A percentile compares a stretch with the other conserved stretches of the same genome.
phyloP scores from a whole-genome alignment of 2,113 vertebrate genomes.

The Heterochromis multidens region DNA sequence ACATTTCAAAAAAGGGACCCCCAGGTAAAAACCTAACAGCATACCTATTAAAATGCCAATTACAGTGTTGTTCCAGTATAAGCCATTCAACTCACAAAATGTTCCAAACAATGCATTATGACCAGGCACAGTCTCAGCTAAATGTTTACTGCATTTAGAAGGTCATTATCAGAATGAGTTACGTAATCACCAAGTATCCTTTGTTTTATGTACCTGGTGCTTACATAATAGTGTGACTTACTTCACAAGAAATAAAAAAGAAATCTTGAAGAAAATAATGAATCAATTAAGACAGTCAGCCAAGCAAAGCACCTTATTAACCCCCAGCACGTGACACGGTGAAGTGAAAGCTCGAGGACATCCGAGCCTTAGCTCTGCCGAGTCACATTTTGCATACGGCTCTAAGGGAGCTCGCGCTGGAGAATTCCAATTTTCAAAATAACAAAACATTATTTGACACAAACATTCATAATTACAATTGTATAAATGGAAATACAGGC shows the following conservation, averaged over 20 bases:
- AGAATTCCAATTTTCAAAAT: conserved; percentile 23
- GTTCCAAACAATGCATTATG: neutral
- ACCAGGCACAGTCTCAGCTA: neutral
- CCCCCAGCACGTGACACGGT: neutral
- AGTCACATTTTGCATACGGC: conserved; percentile 23
- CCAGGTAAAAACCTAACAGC: neutral
- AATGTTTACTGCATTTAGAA: neutral
- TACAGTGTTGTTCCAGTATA: neutral
- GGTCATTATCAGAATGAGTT: neutral
- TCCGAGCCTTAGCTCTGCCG: conserved; percentile 8
- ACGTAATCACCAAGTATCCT: neutral
- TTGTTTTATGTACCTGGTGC: neutral
- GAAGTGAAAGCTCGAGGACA: conserved; percentile 15
- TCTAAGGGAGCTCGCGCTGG: neutral
- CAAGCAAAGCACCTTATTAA: conserved; percentile 25
- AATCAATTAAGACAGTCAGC: neutral
- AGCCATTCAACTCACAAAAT: neutral
- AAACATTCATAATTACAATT: conserved; percentile 13
- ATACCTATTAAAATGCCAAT: neutral
- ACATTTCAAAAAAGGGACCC: neutral
- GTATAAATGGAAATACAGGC: conserved; percentile 4
- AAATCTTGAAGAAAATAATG: neutral
- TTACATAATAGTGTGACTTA: neutral
- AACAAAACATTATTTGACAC: conserved; percentile 40
- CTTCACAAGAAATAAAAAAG: neutral